A percentile compares a stretch with the other conserved stretches of the same genome.
Conservation (phyloP, 2,888 invertebrate genomes). For the Lasioglossum villosulum region DNA sequence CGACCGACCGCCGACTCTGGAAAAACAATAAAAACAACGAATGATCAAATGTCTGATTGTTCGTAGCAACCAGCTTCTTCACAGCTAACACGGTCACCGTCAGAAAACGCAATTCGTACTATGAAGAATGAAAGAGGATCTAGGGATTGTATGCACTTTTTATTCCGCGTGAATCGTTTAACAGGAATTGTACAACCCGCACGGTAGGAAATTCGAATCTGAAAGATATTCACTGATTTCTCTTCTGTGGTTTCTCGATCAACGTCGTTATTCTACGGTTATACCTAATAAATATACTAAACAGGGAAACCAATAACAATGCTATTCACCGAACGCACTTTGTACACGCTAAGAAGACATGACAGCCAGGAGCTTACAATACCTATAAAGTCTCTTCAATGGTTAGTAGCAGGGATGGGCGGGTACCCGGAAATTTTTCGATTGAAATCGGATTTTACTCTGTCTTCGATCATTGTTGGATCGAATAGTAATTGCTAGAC, state of each 20-base stretch:
- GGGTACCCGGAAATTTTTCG: too few species aligned
- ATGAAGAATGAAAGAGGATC: slow-evolving; percentile 21
- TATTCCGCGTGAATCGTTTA: slow-evolving; percentile 24
- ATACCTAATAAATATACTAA: not conserved
- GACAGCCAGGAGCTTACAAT: not conserved
- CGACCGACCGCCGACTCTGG: slow-evolving; percentile 37
- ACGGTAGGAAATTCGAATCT: too few species aligned
- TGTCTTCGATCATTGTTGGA: too few species aligned
- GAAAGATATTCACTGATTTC: not conserved
- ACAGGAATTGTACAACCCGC: slow-evolving; percentile 7
- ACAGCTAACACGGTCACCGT: not conserved
- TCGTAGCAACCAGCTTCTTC: not conserved
- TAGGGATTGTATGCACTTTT: slow-evolving; percentile 12
- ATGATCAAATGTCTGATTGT: not conserved
- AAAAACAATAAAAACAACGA: slow-evolving; percentile 56
- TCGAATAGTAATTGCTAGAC: too few species aligned
- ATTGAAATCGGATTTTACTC: too few species aligned
- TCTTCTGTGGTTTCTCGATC: not conserved
- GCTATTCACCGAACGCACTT: not conserved
- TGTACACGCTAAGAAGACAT: not conserved
- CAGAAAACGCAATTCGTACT: not conserved
- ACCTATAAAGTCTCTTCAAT: not conserved
- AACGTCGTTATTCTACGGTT: not conserved
- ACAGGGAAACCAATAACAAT: not conserved
- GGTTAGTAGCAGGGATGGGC: not conserved